These are phyloP conservation scores for Smutsia temminckii DNA, from an alignment of 2,797 vertebrate genomes.

Conservation along the genomic window DNA sequence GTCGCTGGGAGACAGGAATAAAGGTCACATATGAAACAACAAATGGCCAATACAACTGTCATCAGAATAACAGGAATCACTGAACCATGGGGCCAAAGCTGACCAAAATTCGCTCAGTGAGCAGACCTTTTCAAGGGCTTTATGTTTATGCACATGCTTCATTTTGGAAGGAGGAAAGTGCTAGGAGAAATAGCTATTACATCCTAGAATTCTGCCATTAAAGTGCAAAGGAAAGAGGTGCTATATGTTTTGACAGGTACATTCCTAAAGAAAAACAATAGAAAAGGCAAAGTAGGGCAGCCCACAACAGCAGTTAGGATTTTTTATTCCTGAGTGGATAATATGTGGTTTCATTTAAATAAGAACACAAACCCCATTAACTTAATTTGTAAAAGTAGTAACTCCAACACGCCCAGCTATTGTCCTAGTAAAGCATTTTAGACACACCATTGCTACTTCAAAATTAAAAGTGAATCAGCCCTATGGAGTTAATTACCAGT, in stretches of 20 bases:
- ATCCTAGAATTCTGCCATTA: neutral
- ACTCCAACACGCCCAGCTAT: conserved; percentile 42
- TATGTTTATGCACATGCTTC: neutral
- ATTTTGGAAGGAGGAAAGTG: neutral
- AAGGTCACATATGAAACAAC: neutral
- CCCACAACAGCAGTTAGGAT: conserved; percentile 40
- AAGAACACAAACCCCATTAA: conserved; percentile 61
- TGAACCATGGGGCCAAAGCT: neutral
- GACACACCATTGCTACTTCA: conserved; percentile 39
- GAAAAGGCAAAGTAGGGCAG: conserved; percentile 55
- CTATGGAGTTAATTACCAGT: conserved; percentile 69
- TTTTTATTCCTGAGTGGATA: conserved; percentile 63
- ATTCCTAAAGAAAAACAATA: neutral
- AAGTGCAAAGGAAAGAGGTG: neutral
- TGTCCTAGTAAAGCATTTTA: conserved; percentile 48
- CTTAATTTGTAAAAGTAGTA: conserved; percentile 57
- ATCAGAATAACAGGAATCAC: neutral
- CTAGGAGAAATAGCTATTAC: neutral
- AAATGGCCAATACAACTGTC: neutral
- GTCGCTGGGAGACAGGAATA: neutral
- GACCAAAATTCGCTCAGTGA: neutral
- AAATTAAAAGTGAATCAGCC: conserved; percentile 72
- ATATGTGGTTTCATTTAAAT: conserved; percentile 68
- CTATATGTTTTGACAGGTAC: neutral
- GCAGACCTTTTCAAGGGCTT: neutral